Evolutionary conservation across 2,888 invertebrate species (phyloP).

Genomic region (Philopedon plagiatum): DNA sequence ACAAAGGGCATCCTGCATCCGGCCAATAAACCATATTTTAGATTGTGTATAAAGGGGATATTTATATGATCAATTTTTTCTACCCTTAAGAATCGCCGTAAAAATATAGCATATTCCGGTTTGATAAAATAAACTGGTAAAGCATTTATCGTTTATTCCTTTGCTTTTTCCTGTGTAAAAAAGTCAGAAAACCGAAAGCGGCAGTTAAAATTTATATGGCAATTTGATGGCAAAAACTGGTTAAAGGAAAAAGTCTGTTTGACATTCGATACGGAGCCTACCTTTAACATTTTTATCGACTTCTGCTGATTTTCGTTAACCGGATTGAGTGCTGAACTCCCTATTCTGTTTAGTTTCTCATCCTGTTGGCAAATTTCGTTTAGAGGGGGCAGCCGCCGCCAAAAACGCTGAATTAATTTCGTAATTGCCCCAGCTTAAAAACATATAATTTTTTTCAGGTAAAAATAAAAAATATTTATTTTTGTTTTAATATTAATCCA

Average conservation of each 20-base stretch:
- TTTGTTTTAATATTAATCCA: neutral
- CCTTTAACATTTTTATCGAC: constrained; percentile 33
- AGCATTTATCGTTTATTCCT: neutral
- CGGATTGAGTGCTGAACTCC: constrained; percentile 23
- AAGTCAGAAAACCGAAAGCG: constrained; percentile 3
- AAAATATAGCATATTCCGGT: neutral
- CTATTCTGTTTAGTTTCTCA: constrained; percentile 29
- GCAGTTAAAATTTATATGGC: constrained; percentile 18
- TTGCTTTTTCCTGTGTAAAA: constrained; percentile 8
- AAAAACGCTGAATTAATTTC: constrained; percentile 17
- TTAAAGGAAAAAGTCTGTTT: neutral
- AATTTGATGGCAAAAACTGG: constrained; percentile 17
- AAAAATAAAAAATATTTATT: neutral
- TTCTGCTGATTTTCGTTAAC: constrained; percentile 23
- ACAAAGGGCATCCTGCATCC: no score
- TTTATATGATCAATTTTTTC: neutral
- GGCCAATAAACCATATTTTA: neutral
- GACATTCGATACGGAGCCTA: constrained; percentile 11
- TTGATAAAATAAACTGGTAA: neutral
- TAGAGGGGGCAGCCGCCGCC: neutral
- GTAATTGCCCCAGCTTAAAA: constrained; percentile 4
- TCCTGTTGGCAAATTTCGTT: constrained; percentile 14
- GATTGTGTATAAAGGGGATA: no score
- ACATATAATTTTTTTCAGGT: neutral
- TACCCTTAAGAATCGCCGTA: neutral